Percentiles rank a stretch among this genome's conserved stretches.
Evolutionary conservation across 2,888 invertebrate species (phyloP).

Genomic region (Dorcus hopei): DNA sequence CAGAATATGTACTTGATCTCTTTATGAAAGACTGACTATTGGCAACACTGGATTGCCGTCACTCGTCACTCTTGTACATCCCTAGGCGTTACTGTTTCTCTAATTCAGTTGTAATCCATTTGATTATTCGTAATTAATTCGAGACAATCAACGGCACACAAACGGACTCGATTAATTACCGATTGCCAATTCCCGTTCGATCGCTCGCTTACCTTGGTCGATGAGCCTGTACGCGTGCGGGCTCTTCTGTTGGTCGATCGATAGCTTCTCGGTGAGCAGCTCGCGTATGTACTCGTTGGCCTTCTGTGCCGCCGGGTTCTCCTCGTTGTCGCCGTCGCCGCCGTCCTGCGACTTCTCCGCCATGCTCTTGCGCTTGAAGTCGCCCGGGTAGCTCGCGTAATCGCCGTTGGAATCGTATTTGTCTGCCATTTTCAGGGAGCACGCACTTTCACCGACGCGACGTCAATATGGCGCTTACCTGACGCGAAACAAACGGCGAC

Average conservation of each 20-base stretch:
- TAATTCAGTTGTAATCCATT: no score
- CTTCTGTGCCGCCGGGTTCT: slow-evolving; percentile 63
- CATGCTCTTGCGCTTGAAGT: slow-evolving; percentile 42
- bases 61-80: no score
- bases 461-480: background rate
- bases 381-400: slow-evolving; percentile 37
- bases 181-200: background rate
- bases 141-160: no score
- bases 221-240: slow-evolving; percentile 68
- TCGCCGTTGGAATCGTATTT: slow-evolving; percentile 47
- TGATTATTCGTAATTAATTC: no score
- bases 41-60: no score
- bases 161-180: background rate
- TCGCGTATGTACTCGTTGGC: slow-evolving; percentile 76
- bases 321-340: slow-evolving; percentile 53
- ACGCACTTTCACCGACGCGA: background rate
- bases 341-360: slow-evolving; percentile 37
- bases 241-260: slow-evolving; percentile 64
- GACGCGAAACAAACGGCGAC: no score
- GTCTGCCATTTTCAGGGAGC: slow-evolving; percentile 36
- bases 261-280: slow-evolving; percentile 67
- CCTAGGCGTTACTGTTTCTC: no score
- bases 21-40: no score
- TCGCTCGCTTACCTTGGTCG: slow-evolving; percentile 62
- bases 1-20: no score